phyloP scores from a whole-genome alignment of 2,113 vertebrate species.

The Aplodontia rufa region DNA sequence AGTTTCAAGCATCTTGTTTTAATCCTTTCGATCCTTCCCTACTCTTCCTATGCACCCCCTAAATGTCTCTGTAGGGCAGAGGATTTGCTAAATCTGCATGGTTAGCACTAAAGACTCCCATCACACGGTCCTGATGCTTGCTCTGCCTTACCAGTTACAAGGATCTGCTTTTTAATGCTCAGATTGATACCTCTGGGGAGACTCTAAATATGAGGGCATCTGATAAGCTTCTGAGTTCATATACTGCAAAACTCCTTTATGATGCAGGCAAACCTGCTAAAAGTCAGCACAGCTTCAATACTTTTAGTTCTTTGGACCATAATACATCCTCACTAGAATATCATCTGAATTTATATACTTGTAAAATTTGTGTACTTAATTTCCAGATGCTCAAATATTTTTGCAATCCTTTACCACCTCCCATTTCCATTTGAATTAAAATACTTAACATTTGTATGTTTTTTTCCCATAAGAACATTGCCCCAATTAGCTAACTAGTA shows the following conservation, averaged over 20 bases:
- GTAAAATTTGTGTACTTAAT: slow-evolving; percentile 8
- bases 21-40: background rate
- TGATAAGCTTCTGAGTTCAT: background rate
- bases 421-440: slow-evolving; percentile 24
- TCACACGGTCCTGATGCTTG: background rate
- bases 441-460: slow-evolving; percentile 34
- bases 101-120: background rate
- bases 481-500: background rate
- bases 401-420: background rate
- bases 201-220: background rate
- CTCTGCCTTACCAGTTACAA: background rate
- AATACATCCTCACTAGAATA: background rate
- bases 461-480: background rate
- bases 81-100: background rate
- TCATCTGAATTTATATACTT: slow-evolving; percentile 11
- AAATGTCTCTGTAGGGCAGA: background rate
- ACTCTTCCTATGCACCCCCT: background rate
- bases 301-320: background rate
- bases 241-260: background rate
- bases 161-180: background rate
- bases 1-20: background rate
- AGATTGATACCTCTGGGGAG: background rate
- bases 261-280: background rate
- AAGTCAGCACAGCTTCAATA: background rate
- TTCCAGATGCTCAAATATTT: slow-evolving; percentile 43